These are phyloP conservation scores for Rhorus exstirpatorius DNA, from an alignment of 2,888 invertebrate genomes.

Conservation along the genomic window DNA sequence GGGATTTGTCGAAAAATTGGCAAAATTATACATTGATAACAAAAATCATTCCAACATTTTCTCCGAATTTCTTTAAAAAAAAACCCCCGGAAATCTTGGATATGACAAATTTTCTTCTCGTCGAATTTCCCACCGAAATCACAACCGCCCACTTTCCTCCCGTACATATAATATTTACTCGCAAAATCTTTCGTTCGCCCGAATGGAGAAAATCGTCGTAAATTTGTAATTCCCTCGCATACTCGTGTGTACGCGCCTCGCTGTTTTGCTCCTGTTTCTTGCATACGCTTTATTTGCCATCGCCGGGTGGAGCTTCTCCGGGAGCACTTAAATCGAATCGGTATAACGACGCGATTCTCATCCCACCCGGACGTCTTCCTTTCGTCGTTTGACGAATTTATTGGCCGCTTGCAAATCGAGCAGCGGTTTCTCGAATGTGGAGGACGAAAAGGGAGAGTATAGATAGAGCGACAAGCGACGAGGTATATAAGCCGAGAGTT, in stretches of 20 bases:
- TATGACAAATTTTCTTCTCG: neutral
- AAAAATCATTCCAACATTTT: too few species aligned
- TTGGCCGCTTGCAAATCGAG: conserved; percentile 70
- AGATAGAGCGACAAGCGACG: conserved; percentile 37
- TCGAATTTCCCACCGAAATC: neutral
- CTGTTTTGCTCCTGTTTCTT: conserved; percentile 27
- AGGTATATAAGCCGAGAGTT: conserved; percentile 63
- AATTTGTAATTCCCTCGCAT: conserved; percentile 39
- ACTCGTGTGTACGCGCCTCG: neutral
- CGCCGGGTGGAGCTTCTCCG: conserved; percentile 26
- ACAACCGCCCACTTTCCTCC: too few species aligned
- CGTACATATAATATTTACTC: conserved; percentile 16
- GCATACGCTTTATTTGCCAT: conserved; percentile 58
- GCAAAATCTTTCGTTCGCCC: conserved; percentile 3
- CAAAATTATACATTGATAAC: too few species aligned
- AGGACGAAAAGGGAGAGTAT: conserved; percentile 6
- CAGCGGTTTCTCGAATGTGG: conserved; percentile 49
- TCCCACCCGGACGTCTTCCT: conserved; percentile 54
- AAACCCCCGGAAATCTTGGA: too few species aligned
- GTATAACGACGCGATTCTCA: conserved; percentile 57
- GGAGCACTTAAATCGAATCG: conserved; percentile 65
- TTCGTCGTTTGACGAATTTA: conserved; percentile 79
- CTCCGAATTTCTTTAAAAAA: too few species aligned
- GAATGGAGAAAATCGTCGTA: conserved; percentile 28
- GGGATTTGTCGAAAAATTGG: too few species aligned